Base-by-base conservation (phyloP, 92 coral and sea anemone genomes). In the Diadumene lineata region DNA sequence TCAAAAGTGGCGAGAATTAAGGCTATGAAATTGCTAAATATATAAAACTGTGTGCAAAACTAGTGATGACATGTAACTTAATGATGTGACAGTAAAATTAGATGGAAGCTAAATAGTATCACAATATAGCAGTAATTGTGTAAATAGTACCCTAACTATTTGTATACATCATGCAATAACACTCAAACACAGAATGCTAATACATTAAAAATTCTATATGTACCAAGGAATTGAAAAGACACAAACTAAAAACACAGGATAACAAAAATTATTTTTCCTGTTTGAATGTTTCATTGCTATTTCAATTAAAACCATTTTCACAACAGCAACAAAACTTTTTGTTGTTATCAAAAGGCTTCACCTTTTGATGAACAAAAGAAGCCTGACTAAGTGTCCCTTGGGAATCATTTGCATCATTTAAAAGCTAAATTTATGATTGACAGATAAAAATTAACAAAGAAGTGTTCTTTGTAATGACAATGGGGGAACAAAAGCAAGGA, bases 361-460 rank as follows among this genome's bases (percentile, higher is more conserved):
- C 57, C 21, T 62, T 72, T 56, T 32, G 32, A 9, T 13, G 11
- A 72, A 56, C 53, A 29, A 70, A 31, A 29, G 26, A 31, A 11
- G 56, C 43, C 28, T 55, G 66, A 72, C 33, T 31, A 72, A 21
- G 15, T 27, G 22, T 24, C 57, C 77, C 57, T 66, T 31, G 77
- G 77, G 77, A 26, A 56, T 72, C 51, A 56, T 51, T 61, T 34
- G 50, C 66, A 29, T 72, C 60, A 51, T 72, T 61, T 56, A 29
- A 70, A 33, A 38, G 43, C 22, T 31, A 34, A 50, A 17, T n/a
- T 22, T 43, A 24, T 56, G 66, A 72, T 56, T 56, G 77, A 72
- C 77, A 72, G 77, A 17, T 11, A 51, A 26, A 43, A 72, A 72
- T 72, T 72, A 56, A 22, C 31, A 57, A 34, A 72, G 53, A 24